A percentile compares a stretch with the other conserved stretches of the same genome.
phyloP scores from a whole-genome alignment of 2,888 invertebrate species.

The Gymnosoma rotundatum region DNA sequence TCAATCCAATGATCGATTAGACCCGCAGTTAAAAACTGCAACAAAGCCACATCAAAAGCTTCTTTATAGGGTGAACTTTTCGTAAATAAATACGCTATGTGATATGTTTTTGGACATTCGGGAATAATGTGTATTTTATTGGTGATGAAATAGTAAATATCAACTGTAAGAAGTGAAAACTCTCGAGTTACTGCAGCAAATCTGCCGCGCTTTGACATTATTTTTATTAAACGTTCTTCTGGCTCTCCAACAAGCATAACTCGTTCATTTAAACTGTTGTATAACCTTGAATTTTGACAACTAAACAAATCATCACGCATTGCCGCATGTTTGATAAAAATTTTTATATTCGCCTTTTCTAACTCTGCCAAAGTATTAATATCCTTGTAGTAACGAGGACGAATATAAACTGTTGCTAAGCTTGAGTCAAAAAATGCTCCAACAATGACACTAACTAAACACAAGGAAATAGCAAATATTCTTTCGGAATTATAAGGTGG shows the following conservation, averaged over 20 bases:
- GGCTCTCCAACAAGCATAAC: constrained; percentile 76
- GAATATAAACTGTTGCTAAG: constrained; percentile 81
- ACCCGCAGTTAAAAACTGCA: constrained; percentile 78
- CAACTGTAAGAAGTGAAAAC: constrained; percentile 76
- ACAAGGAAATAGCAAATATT: constrained; percentile 80
- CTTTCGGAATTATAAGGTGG: constrained; percentile 80
- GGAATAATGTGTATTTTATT: constrained; percentile 79
- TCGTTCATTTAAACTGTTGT: constrained; percentile 76
- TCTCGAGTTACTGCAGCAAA: constrained; percentile 79
- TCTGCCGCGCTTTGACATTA: constrained; percentile 74
- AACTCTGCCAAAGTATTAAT: constrained; percentile 80
- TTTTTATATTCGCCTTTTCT: constrained; percentile 76
- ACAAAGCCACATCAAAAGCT: constrained; percentile 76
- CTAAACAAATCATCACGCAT: constrained; percentile 81
- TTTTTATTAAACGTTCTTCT: constrained; percentile 75
- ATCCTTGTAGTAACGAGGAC: constrained; percentile 81
- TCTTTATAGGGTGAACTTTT: constrained; percentile 78
- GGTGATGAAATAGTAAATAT: constrained; percentile 77
- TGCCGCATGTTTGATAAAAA: constrained; percentile 80
- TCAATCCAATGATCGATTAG: constrained; percentile 80
- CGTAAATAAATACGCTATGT: constrained; percentile 79
- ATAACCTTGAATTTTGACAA: constrained; percentile 78
- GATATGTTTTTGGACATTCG: constrained; percentile 81
- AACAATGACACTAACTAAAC: constrained; percentile 81
- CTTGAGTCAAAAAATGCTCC: constrained; percentile 82